phyloP scores from a whole-genome alignment of 2,797 vertebrate species.

The Scomberomorus guttatus region DNA sequence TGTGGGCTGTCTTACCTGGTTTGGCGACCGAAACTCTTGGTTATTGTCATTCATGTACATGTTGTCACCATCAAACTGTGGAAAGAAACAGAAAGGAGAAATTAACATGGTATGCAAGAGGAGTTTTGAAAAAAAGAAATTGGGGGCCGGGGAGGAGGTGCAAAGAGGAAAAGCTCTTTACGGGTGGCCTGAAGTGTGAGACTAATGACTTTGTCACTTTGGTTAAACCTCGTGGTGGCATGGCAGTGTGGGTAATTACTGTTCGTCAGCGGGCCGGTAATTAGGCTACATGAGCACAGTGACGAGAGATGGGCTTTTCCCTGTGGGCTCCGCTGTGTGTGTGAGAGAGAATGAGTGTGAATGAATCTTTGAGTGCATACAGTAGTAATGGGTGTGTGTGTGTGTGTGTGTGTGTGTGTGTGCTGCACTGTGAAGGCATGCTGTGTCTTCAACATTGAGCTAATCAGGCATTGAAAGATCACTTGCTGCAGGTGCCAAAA shows the following conservation, averaged over 20 bases:
- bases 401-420: slow-evolving; percentile 26
- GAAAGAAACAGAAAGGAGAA: slow-evolving; percentile 71
- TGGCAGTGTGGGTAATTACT: slow-evolving; percentile 86
- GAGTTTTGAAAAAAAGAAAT: slow-evolving; percentile 16
- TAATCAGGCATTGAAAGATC: slow-evolving; percentile 78
- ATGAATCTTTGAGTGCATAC: slow-evolving; percentile 63
- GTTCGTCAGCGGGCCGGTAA: slow-evolving; percentile 86
- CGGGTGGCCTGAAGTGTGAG: slow-evolving; percentile 79
- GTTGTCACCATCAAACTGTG: slow-evolving; percentile 99
- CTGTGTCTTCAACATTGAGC: slow-evolving; percentile 60
- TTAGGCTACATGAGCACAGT: slow-evolving; percentile 84
- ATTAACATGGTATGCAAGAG: slow-evolving; percentile 51
- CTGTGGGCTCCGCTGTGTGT: slow-evolving; percentile 73
- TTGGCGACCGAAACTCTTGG: slow-evolving; percentile 97
- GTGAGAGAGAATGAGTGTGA: slow-evolving; percentile 64
- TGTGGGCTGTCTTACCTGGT: slow-evolving; percentile 89
- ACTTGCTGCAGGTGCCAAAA: slow-evolving; percentile 78
- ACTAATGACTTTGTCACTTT: slow-evolving; percentile 87
- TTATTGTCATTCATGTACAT: slow-evolving; percentile 99
- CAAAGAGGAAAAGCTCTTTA: slow-evolving; percentile 70
- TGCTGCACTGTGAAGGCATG: slow-evolving; percentile 32
- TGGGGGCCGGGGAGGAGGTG: slow-evolving; percentile 32
- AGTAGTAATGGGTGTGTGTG: slow-evolving; percentile 53
- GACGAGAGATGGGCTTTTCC: slow-evolving; percentile 82
- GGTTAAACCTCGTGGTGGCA: slow-evolving; percentile 83